phyloP scores from a whole-genome alignment of 2,113 vertebrate genomes.

The Larimichthys crocea region DNA sequence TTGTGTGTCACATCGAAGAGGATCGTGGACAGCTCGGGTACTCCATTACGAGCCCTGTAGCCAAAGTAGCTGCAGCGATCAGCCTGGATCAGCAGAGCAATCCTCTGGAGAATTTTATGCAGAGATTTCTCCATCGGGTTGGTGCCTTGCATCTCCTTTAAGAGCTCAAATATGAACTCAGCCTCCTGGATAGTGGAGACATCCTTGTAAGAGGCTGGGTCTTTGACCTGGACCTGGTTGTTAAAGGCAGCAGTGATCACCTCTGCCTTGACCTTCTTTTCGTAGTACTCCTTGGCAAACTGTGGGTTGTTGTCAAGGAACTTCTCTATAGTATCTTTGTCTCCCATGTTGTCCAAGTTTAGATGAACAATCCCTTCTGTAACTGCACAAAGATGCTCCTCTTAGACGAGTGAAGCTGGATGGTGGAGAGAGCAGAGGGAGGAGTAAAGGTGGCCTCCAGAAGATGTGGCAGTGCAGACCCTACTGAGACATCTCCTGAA shows the following conservation, averaged over 20 bases:
- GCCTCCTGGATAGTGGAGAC: slow-evolving; percentile 86
- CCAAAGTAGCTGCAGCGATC: slow-evolving; percentile 88
- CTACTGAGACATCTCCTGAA: slow-evolving; percentile 47
- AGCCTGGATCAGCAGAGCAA: slow-evolving; percentile 84
- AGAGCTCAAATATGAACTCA: slow-evolving; percentile 85
- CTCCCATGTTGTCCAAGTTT: slow-evolving; percentile 81
- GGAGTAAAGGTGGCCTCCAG: slow-evolving; percentile 51
- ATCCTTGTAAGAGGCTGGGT: slow-evolving; percentile 84
- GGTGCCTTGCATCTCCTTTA: slow-evolving; percentile 79
- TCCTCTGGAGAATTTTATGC: slow-evolving; percentile 86
- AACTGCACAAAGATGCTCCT: slow-evolving; percentile 36
- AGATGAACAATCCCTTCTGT: not conserved
- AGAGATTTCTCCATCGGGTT: slow-evolving; percentile 77
- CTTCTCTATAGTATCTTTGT: slow-evolving; percentile 88
- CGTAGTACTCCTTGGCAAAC: slow-evolving; percentile 90
- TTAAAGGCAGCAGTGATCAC: slow-evolving; percentile 81
- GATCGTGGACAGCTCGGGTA: slow-evolving; percentile 85
- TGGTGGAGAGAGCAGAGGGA: slow-evolving; percentile 52
- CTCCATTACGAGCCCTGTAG: slow-evolving; percentile 86
- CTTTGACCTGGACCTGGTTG: slow-evolving; percentile 75
- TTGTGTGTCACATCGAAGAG: slow-evolving; percentile 88
- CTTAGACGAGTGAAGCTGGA: slow-evolving; percentile 44
- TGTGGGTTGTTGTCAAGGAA: slow-evolving; percentile 90
- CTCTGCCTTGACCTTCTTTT: slow-evolving; percentile 86
- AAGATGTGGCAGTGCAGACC: slow-evolving; percentile 3